phyloP scores from a whole-genome alignment of 1,140 invertebrate genomes.

The Eciton burchellii region DNA sequence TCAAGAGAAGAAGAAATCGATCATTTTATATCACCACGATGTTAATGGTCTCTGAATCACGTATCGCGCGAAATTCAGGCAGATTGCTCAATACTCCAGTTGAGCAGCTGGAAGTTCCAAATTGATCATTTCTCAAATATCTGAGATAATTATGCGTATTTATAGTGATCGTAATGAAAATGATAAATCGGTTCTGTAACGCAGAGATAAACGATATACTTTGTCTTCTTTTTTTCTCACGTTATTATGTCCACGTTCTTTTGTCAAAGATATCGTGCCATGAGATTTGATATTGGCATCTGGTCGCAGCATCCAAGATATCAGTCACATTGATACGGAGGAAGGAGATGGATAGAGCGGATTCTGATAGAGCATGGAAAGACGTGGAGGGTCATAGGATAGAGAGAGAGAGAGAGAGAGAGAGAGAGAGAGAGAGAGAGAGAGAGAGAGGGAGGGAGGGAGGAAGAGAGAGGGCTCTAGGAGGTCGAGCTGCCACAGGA shows the following conservation, averaged over 20 bases:
- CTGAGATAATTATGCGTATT: neutral
- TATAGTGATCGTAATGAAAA: neutral
- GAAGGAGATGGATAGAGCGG: slow-evolving; percentile 41
- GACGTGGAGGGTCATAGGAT: neutral
- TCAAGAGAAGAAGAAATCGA: neutral
- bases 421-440: slow-evolving; percentile 6
- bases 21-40: neutral
- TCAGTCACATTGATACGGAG: slow-evolving; percentile 30
- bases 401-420: slow-evolving; percentile 11
- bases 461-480: slow-evolving; percentile 28
- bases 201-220: neutral
- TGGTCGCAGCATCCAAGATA: slow-evolving; percentile 66
- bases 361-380: slow-evolving; percentile 35
- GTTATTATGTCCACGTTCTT: neutral
- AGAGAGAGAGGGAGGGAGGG: neutral
- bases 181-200: neutral
- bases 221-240: neutral
- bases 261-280: neutral
- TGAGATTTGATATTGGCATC: slow-evolving; percentile 66
- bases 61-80: neutral
- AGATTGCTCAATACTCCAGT: too few species aligned
- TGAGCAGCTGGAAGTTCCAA: too few species aligned
- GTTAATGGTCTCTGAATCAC: neutral
- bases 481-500: slow-evolving; percentile 53
- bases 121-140: neutral